Evolutionary conservation across 2,888 invertebrate genomes (phyloP), one percentile per base, ranked within the genome.

Genomic region (Lymantria monacha): DNA sequence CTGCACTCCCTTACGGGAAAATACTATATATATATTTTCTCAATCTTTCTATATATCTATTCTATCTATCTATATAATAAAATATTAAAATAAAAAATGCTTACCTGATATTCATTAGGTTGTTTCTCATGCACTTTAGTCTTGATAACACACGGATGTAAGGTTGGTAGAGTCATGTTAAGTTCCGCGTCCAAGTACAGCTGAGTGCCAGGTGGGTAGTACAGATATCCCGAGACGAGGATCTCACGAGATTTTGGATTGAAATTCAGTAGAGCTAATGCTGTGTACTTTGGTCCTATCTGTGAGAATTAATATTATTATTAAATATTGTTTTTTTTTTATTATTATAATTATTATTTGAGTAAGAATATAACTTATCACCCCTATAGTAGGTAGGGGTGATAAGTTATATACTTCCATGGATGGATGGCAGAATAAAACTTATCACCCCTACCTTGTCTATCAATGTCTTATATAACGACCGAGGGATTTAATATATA

Each of bases 91-190:
- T 22, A 3, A 22, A 22, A 5, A 36, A 5, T 14, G 60, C 88
- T 87, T 81, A 95, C 95, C 80, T 94, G 94, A 73, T 94, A 97
- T 64, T 95, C 94, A 48, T 93, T 92, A 0, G 89, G 81, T 42
- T 88, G 90, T 66, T 95, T 95, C 74, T 96, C 96, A 33, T 92
- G 93, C 9, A 96, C 84, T 62, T 94, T 94, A 0, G 93, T 84
- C 46, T 93, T 92, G 0, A 95, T 79, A 0, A 93, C 85, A 85
- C 96, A 94, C 0, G 96, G 95, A 49, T 94, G 93, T 58, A 95
- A 92, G 0, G 94, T 94, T 0, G 96, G 96, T 42, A 96, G 89
- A 0, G 95, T 95, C 47, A 96, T 85, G 75, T 96, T 96, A 11
- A 95, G 83, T 57, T 94, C 93, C 0, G 93, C 93, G 74, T 96